Evolutionary conservation across 2,797 vertebrate species (phyloP), one percentile per base, ranked within the genome.

Genomic region (Echeneis naucrates): DNA sequence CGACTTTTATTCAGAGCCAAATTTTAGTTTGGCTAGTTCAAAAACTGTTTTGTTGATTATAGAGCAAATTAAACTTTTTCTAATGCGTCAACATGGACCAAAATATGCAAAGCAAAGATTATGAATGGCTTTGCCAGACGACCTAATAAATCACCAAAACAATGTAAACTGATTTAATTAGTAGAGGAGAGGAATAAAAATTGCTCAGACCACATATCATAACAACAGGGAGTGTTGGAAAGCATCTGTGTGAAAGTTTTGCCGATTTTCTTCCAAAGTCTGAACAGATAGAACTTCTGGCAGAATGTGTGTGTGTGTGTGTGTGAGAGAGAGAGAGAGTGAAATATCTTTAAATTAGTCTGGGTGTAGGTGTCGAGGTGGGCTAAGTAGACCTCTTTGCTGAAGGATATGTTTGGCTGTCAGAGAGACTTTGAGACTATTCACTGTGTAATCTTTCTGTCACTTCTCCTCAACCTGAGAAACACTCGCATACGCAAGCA

Each of bases 371-470:
- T 72, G 70, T 44, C 35, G 19, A 48, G 32, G 23, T 38, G 33
- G 26, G 51, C 40, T 55, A 40, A 24, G 17, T 12, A 23, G 16
- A 33, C 11, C 12, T 32, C 26, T 37, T 38, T 54, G 16, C 30
- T 26, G 61, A 48, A 48, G 7, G 21, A 47, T 23, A 23, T 47
- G 45, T 40, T 4, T 13, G 4, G 42, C 17, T 48, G 23, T 42
- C 40, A 65, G 19, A 33, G 21, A 69, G 55, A 24, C 52, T 73
- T 47, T 71, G 68, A 87, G n/a, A n/a, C n/a, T n/a, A n/a, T 83
- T 85, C 72, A 77, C 13, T 2, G 8, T 32, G 27, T 32, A 50
- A 38, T 62, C 47, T 40, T 60, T 9, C n/a, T 76, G 64, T 80
- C 74, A 68, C 61, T 63, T 74, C 48, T 52, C 38, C 48, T 81